phyloP scores from a whole-genome alignment of 2,113 vertebrate species.

The Prunella himalayana region DNA sequence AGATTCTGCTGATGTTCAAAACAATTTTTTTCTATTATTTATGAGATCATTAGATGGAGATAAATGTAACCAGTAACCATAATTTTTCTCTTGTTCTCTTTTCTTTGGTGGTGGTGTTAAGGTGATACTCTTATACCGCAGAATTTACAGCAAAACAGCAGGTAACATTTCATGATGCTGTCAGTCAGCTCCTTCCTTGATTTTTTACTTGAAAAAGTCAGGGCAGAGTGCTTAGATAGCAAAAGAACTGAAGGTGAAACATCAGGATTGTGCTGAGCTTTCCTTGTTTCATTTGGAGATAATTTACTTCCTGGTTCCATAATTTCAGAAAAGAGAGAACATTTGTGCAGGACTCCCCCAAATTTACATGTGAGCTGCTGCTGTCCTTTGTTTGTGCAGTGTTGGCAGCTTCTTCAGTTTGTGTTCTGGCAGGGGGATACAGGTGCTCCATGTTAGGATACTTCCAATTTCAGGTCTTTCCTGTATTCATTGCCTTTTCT shows the following conservation, averaged over 20 bases:
- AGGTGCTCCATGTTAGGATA: rapidly evolving
- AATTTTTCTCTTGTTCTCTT: background rate
- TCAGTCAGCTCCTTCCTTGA: background rate
- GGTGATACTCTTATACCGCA: background rate
- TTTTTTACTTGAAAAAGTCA: background rate
- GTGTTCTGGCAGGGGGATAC: rapidly evolving
- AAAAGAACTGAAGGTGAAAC: background rate
- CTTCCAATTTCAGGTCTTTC: background rate
- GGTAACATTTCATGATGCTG: background rate
- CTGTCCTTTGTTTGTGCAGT: background rate
- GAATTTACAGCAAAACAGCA: background rate
- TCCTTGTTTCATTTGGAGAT: background rate
- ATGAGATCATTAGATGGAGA: background rate
- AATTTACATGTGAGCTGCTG: background rate
- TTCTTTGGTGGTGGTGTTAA: background rate
- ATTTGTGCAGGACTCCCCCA: background rate
- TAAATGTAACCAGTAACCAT: background rate
- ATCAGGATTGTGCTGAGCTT: background rate
- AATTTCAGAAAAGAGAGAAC: background rate
- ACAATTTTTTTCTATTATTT: background rate
- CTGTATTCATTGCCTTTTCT: background rate
- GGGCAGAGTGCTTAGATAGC: background rate
- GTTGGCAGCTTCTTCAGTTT: background rate
- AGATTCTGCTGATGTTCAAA: background rate
- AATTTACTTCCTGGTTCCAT: background rate